These are phyloP conservation scores for Bubalus kerabau DNA, from an alignment of 2,113 vertebrate genomes.

Conservation along the genomic window DNA sequence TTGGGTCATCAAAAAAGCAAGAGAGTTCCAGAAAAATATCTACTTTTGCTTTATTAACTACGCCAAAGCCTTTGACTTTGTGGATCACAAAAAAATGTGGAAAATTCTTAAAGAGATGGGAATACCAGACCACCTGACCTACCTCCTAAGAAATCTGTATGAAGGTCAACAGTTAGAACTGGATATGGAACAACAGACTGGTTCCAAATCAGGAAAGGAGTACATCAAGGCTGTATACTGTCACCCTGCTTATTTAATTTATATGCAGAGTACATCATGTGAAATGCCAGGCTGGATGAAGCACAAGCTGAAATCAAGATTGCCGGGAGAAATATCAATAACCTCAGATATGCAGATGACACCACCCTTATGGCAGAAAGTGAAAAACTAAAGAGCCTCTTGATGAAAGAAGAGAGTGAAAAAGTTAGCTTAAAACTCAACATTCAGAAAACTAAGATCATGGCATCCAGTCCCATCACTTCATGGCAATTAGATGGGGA, in stretches of 20 bases:
- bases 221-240: neutral
- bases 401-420: neutral
- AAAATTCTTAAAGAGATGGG: neutral
- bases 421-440: neutral
- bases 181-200: neutral
- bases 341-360: neutral
- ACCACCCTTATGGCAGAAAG: neutral
- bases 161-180: neutral
- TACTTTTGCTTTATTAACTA: neutral
- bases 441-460: neutral
- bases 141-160: neutral
- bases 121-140: neutral
- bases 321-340: neutral
- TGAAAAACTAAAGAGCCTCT: neutral
- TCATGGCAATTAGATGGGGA: neutral
- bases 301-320: neutral
- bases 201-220: neutral
- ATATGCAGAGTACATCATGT: neutral
- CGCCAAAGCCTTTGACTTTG: neutral
- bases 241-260: neutral
- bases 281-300: neutral
- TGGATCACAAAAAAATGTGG: neutral
- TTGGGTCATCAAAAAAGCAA: neutral
- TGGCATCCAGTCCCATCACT: neutral
- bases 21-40: neutral